These are phyloP conservation scores for Sebastes steindachneri DNA, from an alignment of 2,797 vertebrate species.

Conservation along the genomic window DNA sequence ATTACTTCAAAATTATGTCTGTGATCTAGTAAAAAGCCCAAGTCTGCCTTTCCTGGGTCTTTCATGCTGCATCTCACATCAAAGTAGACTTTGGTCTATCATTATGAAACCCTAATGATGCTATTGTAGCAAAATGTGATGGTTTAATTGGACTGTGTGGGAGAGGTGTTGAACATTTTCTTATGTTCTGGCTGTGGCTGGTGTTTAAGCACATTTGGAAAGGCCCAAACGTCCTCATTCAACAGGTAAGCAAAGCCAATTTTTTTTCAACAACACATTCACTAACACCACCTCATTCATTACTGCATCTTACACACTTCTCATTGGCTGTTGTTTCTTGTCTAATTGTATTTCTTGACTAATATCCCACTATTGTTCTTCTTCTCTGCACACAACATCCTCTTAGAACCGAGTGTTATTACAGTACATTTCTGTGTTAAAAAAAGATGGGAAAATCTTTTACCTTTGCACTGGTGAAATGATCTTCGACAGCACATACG, in stretches of 20 bases:
- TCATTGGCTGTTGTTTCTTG: background rate
- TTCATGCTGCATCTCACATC: slow-evolving; percentile 20
- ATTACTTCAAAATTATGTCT: background rate
- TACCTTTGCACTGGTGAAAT: background rate
- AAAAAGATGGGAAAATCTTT: background rate
- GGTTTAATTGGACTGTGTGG: slow-evolving; percentile 12
- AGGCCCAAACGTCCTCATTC: background rate
- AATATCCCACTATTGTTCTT: background rate
- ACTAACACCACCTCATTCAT: background rate
- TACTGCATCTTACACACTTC: background rate
- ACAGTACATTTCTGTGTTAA: background rate
- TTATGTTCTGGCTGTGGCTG: background rate
- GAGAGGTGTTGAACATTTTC: slow-evolving; percentile 8
- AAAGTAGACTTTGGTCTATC: slow-evolving; percentile 29
- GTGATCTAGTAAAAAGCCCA: background rate
- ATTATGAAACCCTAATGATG: slow-evolving; percentile 14
- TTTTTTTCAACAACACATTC: background rate
- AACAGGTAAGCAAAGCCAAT: background rate
- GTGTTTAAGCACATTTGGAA: background rate
- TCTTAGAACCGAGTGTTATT: background rate
- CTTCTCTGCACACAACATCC: background rate
- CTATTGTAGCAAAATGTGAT: slow-evolving; percentile 3
- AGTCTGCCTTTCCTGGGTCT: background rate
- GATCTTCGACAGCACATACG: background rate
- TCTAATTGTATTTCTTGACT: background rate